Base-by-base conservation (phyloP, 2,113 vertebrate species). In the Oncorhynchus mykiss region DNA sequence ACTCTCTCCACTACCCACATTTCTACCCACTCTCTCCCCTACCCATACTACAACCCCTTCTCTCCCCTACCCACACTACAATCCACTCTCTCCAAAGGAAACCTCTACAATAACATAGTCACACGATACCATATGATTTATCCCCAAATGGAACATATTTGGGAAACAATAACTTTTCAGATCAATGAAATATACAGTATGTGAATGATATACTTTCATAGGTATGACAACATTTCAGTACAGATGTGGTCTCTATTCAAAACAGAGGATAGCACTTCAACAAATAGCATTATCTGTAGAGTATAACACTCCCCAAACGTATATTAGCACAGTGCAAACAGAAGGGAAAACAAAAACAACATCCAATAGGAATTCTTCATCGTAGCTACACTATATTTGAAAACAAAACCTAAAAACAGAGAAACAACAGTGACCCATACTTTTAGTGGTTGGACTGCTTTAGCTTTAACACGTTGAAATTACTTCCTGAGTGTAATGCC, bases 401-500 rank as follows among this genome's bases (percentile, higher is more conserved):
- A 65, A 80, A 71, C n/a, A 74, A 5, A 78, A 45, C 62, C 78
- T 16, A 5, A 64, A 71, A 64, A 70, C 22, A 20, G 59, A 73
- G 67, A 66, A 73, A n/a, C 1, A 69, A 27, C 9, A 2, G 9
- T 77, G 73, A 76, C 45, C 31, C 12, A 12, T 11, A 69, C 49
- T 51, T 59, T 71, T n/a, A 81, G 71, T 73, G 74, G 69, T 82
- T 67, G 65, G 59, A 54, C 48, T 31, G 45, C 62, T 77, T n/a
- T 1, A 45, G 67, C 34, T 62, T 76, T 75, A 51, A 75, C 68
- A 71, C 16, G 71, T 75, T 34, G 12, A 70, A 14, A 73, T 78
- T n/a, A 48, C 70, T 83, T 85, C 87, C 84, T 90, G 88, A 88
- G 81, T 54, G 24, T 73, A 57, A 3, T 5, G 11, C 48, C 51